These are phyloP conservation scores for Alcedo atthis DNA, from an alignment of 2,797 vertebrate species.

Conservation along the genomic window DNA sequence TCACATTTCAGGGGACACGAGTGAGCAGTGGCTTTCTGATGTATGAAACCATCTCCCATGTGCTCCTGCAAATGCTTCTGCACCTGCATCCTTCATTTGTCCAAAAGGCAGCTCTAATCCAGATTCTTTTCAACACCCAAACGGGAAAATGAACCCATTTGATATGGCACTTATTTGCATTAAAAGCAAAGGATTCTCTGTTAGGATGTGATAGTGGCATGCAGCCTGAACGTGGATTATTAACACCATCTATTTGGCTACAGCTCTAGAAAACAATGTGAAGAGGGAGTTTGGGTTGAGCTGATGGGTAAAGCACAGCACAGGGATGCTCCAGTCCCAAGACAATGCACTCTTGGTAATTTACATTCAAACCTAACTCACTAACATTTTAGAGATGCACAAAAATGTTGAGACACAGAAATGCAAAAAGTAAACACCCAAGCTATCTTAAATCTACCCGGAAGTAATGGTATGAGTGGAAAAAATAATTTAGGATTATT, in stretches of 20 bases:
- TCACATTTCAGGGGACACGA: neutral
- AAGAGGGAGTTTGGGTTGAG: neutral
- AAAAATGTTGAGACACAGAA: neutral
- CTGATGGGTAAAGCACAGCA: neutral
- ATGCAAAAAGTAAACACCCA: neutral
- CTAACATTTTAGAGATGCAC: neutral
- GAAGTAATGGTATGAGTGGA: neutral
- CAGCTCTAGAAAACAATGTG: neutral
- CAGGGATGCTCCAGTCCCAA: neutral
- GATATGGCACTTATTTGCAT: neutral
- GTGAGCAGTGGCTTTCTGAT: neutral
- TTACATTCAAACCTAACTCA: neutral
- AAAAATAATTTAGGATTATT: neutral
- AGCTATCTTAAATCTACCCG: neutral
- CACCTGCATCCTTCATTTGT: rapidly evolving
- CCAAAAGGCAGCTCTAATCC: neutral
- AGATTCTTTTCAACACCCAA: neutral
- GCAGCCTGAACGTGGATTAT: neutral
- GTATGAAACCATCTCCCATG: neutral
- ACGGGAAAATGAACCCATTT: neutral
- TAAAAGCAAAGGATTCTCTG: neutral
- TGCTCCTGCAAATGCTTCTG: neutral
- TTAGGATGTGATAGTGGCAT: rapidly evolving
- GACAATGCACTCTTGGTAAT: neutral
- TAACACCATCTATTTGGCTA: neutral